Evolutionary conservation across 2,797 vertebrate species (phyloP).

Genomic region (Myoxocephalus aenaeus): DNA sequence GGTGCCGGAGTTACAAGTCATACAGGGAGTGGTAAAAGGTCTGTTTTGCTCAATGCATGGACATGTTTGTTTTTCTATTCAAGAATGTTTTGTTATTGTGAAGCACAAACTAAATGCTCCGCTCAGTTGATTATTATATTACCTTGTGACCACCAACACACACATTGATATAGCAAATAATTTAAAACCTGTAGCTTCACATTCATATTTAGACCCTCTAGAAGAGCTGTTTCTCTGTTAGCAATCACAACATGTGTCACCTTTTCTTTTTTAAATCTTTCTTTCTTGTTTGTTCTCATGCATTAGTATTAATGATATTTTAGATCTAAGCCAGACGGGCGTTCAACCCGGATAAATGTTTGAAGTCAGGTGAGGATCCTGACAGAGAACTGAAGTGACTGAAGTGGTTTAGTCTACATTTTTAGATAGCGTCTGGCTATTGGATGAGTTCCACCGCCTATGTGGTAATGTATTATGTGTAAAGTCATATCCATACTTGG

Average conservation of each 20-base stretch:
- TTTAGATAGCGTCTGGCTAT: conserved; percentile 6
- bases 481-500: not conserved
- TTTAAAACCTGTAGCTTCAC: not conserved
- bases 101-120: not conserved
- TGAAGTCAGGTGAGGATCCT: not conserved
- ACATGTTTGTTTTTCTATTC: not conserved
- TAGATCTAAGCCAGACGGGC: not conserved
- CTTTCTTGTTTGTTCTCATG: not conserved
- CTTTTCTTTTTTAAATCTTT: not conserved
- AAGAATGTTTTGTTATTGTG: not conserved
- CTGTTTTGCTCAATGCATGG: not conserved
- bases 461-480: not conserved
- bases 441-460: conserved; percentile 16
- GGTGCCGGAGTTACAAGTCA: not conserved
- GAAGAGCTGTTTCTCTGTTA: not conserved
- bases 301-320: not conserved
- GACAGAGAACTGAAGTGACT: not conserved
- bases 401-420: not conserved
- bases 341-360: not conserved
- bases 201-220: not conserved
- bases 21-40: not conserved
- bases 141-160: too few species aligned
- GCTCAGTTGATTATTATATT: too few species aligned
- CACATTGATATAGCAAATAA: not conserved
- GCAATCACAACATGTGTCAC: not conserved